Percentiles rank a stretch among this genome's conserved stretches.
Evolutionary conservation across 92 coral and sea anemone species (phyloP).

Genomic region (Phymanthus crucifer): DNA sequence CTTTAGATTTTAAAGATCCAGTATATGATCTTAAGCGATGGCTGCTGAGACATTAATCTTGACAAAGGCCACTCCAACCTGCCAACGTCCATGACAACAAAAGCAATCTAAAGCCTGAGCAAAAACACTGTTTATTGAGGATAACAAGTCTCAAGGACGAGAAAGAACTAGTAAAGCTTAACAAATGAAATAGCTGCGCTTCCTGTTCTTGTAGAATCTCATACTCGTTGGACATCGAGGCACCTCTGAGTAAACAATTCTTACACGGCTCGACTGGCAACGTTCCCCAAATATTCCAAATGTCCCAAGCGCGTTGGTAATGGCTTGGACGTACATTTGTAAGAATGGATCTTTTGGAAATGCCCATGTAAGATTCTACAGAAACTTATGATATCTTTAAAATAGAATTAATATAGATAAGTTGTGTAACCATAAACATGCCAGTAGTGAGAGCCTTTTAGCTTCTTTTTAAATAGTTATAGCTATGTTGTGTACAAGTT

Average conservation of each 20-base stretch:
- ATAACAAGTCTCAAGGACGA: slow-evolving; percentile 23
- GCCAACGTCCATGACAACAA: slow-evolving; percentile 17
- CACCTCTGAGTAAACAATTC: slow-evolving; percentile 58
- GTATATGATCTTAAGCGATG: slow-evolving; percentile 3
- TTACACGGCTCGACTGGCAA: slow-evolving; percentile 3
- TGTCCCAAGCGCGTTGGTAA: neutral
- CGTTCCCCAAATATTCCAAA: neutral
- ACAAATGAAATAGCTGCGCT: slow-evolving; percentile 55
- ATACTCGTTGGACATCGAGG: slow-evolving; percentile 46
- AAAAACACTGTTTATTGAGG: slow-evolving; percentile 31
- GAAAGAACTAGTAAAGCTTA: slow-evolving; percentile 19
- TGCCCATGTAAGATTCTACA: neutral
- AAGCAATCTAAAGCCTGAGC: slow-evolving; percentile 18
- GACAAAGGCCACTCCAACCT: slow-evolving; percentile 37
- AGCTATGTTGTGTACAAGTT: neutral
- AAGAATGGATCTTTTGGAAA: neutral
- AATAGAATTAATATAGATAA: neutral
- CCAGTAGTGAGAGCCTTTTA: neutral
- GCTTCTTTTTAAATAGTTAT: neutral
- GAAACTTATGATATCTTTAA: neutral
- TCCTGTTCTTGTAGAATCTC: slow-evolving; percentile 72
- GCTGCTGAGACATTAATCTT: slow-evolving; percentile 6
- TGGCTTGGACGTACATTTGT: neutral
- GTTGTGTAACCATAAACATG: neutral
- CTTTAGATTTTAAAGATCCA: neutral